Conservation (phyloP, 2,113 vertebrate genomes). For the Rhabdornis inornatus region DNA sequence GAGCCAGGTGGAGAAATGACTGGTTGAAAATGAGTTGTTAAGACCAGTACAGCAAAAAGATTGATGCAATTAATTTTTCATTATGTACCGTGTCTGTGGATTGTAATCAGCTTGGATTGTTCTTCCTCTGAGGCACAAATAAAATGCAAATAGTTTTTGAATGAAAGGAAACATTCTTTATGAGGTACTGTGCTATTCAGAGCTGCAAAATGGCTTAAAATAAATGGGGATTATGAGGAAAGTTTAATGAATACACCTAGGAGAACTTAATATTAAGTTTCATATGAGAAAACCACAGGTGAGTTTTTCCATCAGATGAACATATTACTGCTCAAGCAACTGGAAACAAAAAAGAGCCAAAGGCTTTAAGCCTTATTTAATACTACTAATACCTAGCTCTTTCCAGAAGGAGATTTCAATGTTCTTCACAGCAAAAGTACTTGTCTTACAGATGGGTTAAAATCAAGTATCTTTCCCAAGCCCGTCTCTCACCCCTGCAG, state of each 20-base stretch:
- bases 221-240: slow-evolving; percentile 61
- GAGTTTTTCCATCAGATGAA: slow-evolving; percentile 17
- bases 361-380: slow-evolving; percentile 27
- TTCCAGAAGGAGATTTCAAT: not conserved
- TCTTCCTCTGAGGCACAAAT: slow-evolving; percentile 72
- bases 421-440: not conserved
- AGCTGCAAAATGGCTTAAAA: slow-evolving; percentile 60
- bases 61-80: slow-evolving; percentile 87
- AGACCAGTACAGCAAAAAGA: slow-evolving; percentile 79
- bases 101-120: slow-evolving; percentile 80
- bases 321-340: slow-evolving; percentile 1
- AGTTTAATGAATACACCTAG: slow-evolving; percentile 65
- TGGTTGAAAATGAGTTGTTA: slow-evolving; percentile 83
- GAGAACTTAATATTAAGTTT: slow-evolving; percentile 16
- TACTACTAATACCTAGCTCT: not conserved
- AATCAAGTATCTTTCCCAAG: not conserved
- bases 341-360: not conserved
- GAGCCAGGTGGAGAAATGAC: slow-evolving; percentile 85
- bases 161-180: slow-evolving; percentile 69
- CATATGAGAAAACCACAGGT: slow-evolving; percentile 10
- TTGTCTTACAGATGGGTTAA: not conserved
- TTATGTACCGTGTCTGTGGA: slow-evolving; percentile 73
- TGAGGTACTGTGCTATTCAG: slow-evolving; percentile 43
- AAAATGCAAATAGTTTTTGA: slow-evolving; percentile 75
- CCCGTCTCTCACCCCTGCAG: not conserved